Conservation (phyloP, 2,113 vertebrate genomes). For the Oostethus manadensis region DNA sequence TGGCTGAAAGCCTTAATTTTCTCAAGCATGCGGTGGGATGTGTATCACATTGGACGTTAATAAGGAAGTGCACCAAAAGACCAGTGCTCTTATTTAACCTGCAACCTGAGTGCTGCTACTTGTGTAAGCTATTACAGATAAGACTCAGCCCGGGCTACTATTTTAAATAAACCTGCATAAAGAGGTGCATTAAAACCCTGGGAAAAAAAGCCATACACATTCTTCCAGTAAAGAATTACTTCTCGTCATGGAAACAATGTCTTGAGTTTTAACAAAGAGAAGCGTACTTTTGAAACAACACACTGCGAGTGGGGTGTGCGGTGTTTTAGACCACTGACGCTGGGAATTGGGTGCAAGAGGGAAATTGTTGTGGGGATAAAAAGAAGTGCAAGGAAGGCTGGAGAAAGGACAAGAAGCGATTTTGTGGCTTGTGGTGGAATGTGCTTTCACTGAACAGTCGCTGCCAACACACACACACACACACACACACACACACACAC, state of each 20-base stretch:
- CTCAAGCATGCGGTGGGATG: too few species aligned
- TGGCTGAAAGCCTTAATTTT: too few species aligned
- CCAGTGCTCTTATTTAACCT: background rate
- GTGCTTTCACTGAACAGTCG: slow-evolving; percentile 40
- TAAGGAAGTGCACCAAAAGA: background rate
- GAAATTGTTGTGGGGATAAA: slow-evolving; percentile 24
- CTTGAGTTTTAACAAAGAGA: too few species aligned
- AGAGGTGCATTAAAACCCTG: background rate
- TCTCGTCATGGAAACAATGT: background rate
- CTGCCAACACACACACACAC: slow-evolving; percentile 32
- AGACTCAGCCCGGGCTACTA: background rate
- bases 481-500: slow-evolving; percentile 19
- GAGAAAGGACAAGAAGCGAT: slow-evolving; percentile 42
- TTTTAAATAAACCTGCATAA: background rate
- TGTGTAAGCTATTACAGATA: background rate
- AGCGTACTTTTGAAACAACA: background rate
- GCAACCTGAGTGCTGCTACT: background rate
- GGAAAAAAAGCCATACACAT: background rate
- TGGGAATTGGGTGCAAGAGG: slow-evolving; percentile 8
- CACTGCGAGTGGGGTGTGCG: background rate
- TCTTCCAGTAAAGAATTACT: background rate
- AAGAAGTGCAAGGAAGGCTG: slow-evolving; percentile 21
- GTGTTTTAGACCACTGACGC: slow-evolving; percentile 4
- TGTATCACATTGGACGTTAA: background rate
- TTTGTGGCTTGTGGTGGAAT: slow-evolving; percentile 56